Evolutionary conservation across 2,888 invertebrate genomes (phyloP).

Genomic region (Mechanitis mazaeus): DNA sequence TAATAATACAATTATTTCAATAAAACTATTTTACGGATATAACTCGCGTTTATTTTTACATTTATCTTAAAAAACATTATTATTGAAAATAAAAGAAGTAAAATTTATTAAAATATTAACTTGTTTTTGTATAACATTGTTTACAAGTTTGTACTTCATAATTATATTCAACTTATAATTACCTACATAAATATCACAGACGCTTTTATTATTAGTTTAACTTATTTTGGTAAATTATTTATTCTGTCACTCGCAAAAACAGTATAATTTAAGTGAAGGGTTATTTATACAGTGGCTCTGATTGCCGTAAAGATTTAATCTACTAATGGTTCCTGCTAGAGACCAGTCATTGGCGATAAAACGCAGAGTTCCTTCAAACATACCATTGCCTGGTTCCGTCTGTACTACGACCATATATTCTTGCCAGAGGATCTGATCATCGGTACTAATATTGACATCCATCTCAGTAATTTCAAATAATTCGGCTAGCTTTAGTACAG

Average conservation of each 20-base stretch:
- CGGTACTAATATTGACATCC: slow-evolving; percentile 61
- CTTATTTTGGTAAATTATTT: not conserved
- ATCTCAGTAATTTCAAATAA: slow-evolving; percentile 61
- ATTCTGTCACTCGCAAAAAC: slow-evolving; percentile 72
- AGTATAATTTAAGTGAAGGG: slow-evolving; percentile 82
- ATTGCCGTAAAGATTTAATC: slow-evolving; percentile 83
- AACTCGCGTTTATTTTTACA: too few relatives aligned
- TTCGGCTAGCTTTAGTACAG: slow-evolving; percentile 69
- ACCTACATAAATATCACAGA: not conserved
- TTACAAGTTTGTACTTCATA: too few relatives aligned
- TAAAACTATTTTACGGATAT: too few relatives aligned
- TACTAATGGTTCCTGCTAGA: slow-evolving; percentile 82
- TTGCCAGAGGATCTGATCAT: slow-evolving; percentile 42
- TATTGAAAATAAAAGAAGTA: too few relatives aligned
- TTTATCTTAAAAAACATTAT: too few relatives aligned
- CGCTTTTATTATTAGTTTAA: not conserved
- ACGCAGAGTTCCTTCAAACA: slow-evolving; percentile 85
- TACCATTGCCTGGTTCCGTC: slow-evolving; percentile 79
- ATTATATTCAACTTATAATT: not conserved
- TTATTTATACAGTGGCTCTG: slow-evolving; percentile 84
- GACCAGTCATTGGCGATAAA: slow-evolving; percentile 41
- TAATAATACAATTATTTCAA: too few relatives aligned
- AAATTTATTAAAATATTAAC: too few relatives aligned
- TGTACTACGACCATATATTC: slow-evolving; percentile 78
- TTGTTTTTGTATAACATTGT: too few relatives aligned